Percentiles rank a stretch among this genome's conserved stretches.
These are phyloP conservation scores for Hanleya hanleyi DNA, from an alignment of 2,888 invertebrate genomes.

Conservation along the genomic window DNA sequence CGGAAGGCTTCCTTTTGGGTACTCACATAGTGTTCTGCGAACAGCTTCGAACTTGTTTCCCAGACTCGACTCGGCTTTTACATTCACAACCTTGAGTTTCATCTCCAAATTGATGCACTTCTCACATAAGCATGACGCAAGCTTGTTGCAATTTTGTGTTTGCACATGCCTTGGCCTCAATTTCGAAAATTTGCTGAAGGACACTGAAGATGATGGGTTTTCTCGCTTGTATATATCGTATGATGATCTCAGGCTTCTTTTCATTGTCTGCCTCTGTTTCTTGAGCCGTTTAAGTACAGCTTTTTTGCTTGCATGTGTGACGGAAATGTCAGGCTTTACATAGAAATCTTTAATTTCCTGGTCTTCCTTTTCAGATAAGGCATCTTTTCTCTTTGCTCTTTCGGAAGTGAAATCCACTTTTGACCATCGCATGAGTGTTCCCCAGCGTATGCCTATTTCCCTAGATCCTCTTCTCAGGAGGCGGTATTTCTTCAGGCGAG, in stretches of 20 bases:
- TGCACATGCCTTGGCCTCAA: neutral
- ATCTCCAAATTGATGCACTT: neutral
- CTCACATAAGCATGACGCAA: neutral
- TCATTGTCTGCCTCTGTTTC: neutral
- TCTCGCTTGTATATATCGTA: neutral
- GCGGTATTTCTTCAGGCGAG: neutral
- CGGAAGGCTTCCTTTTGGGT: neutral
- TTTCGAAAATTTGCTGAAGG: neutral
- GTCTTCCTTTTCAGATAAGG: neutral
- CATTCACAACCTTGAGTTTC: neutral
- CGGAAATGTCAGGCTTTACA: neutral
- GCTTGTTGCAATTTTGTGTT: neutral
- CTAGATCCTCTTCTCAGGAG: neutral
- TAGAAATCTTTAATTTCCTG: neutral
- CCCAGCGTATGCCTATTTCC: neutral
- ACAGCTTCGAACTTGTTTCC: neutral
- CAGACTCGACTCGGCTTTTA: neutral
- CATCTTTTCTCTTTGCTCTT: neutral
- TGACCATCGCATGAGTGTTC: neutral
- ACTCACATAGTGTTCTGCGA: neutral
- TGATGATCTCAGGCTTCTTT: neutral
- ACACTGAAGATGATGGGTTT: neutral
- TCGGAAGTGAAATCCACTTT: neutral
- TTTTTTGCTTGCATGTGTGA: neutral
- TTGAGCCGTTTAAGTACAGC: neutral